Percentiles rank a stretch among this genome's conserved stretches.
phyloP scores from a whole-genome alignment of 2,113 vertebrate genomes.

The Scomber scombrus region DNA sequence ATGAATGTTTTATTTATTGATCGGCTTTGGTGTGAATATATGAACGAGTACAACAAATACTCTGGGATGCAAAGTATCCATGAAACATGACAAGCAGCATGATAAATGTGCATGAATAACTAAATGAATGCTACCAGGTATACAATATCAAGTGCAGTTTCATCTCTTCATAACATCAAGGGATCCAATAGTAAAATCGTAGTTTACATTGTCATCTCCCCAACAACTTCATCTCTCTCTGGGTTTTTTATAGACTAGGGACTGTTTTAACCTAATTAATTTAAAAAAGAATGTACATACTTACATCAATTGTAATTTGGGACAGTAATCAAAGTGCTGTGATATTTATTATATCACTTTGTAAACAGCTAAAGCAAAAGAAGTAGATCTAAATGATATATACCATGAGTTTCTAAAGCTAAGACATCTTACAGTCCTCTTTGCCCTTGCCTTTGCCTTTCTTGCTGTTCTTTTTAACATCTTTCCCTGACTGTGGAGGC shows the following conservation, averaged over 20 bases:
- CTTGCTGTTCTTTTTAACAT: constrained; percentile 73
- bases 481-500: constrained; percentile 47
- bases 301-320: constrained; percentile 12
- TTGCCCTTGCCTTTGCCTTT: constrained; percentile 87
- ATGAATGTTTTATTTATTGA: background rate
- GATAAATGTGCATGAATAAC: constrained; percentile 28
- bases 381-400: background rate
- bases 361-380: background rate
- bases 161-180: too few relatives aligned
- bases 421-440: constrained; percentile 92
- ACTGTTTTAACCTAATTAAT: background rate
- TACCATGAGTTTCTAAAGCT: constrained; percentile 23
- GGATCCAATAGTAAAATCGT: background rate
- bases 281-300: constrained; percentile 13
- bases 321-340: constrained; percentile 33
- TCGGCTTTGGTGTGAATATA: background rate
- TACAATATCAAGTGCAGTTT: constrained; percentile 2
- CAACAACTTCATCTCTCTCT: background rate
- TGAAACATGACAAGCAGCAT: constrained; percentile 40
- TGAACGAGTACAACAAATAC: background rate
- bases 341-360: constrained; percentile 1
- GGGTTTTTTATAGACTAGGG: background rate
- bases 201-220: constrained; percentile 2
- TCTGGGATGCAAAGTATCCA: background rate
- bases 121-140: constrained; percentile 11